Base-by-base conservation (phyloP, 1,140 invertebrate genomes). In the Muscidifurax raptorellus region DNA sequence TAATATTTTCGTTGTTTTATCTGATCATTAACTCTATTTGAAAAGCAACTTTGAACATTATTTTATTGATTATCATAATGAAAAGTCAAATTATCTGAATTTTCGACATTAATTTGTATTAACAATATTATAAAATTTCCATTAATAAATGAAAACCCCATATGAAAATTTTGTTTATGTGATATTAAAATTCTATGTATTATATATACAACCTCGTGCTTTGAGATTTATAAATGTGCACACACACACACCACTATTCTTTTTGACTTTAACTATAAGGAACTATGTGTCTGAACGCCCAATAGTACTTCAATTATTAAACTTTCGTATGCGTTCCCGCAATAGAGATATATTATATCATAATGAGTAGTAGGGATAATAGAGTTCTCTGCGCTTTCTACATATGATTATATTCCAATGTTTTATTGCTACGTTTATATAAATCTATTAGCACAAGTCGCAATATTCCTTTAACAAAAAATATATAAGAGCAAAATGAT, bases 151-250 rank as follows among this genome's bases (percentile, higher is more conserved):
- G 52, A 59, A 47, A 76, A 76, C 28, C 18, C 27, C 40, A 27
- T 27, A 28, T 27, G 75, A 76, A 47, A 76, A n/a, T 76, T 47
- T 28, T 52, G 40, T 52, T 59, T 74, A 44, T 69, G 22, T 12
- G n/a, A 69, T 44, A 69, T 40, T 25, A 67, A 66, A 82, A 72
- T 52, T 69, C 28, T 81, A 72, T n/a, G n/a, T n/a, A 27, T 69
- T 59, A 78, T 76, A 47, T 76, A 13, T 76, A 76, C 74, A 76
- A 76, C 59, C 27, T 18, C 12, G 76, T 78, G 76, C 28, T 64
- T 78, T 30, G 22, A 78, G 13, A 64, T 78, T 59, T 78, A 78
- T 78, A 22, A 64, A 78, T 64, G 40, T 76, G 74, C 27, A 47
- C 36, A 27, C 32, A 30, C 13, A 71, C 28, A n/a, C 22, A 67